phyloP scores from a whole-genome alignment of 2,113 vertebrate genomes.

The Varanus komodoensis region DNA sequence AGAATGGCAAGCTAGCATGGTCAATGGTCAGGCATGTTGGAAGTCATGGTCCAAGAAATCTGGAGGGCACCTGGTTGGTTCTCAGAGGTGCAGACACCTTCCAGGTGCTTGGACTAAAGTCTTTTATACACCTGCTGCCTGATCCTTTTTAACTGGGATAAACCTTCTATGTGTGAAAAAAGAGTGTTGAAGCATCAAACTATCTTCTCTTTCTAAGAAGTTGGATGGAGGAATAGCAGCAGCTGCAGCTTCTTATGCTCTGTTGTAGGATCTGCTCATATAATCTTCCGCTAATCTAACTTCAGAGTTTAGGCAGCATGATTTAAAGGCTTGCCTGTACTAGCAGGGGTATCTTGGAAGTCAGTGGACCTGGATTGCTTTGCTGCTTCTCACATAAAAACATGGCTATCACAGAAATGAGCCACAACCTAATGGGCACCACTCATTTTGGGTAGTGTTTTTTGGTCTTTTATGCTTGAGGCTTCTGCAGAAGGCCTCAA shows the following conservation, averaged over 20 bases:
- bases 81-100: neutral
- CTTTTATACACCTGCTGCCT: neutral
- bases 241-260: neutral
- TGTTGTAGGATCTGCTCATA: neutral
- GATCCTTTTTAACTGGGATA: neutral
- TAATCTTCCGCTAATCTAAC: neutral
- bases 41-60: too few relatives aligned
- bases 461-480: neutral
- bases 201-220: neutral
- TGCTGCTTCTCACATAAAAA: neutral
- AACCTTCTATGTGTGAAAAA: neutral
- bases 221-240: conserved; percentile 10
- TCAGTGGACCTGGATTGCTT: neutral
- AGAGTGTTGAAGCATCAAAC: too few relatives aligned
- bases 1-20: too few relatives aligned
- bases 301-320: neutral
- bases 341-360: neutral
- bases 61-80: too few relatives aligned
- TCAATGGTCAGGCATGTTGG: too few relatives aligned
- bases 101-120: neutral
- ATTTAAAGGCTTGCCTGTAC: neutral
- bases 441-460: neutral
- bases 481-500: conserved; percentile 10
- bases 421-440: neutral
- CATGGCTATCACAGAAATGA: neutral